These are phyloP conservation scores for Pseudomyrmex flavicornis DNA, from an alignment of 1,140 invertebrate species.

Conservation along the genomic window DNA sequence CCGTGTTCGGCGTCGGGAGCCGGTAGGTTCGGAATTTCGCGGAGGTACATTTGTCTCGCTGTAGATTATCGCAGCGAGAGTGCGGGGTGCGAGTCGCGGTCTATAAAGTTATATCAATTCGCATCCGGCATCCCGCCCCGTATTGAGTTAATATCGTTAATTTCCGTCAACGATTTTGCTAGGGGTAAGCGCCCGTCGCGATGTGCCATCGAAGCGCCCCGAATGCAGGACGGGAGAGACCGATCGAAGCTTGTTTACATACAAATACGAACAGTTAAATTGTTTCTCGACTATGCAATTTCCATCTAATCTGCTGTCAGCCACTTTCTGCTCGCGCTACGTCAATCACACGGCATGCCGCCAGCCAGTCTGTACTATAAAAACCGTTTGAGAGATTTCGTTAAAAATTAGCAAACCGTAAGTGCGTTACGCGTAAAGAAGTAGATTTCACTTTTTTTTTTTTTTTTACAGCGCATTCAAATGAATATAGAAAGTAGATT, in stretches of 20 bases:
- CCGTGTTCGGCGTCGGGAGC: conserved; percentile 22
- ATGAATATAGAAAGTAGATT: background rate
- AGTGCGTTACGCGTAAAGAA: background rate
- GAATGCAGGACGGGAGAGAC: background rate
- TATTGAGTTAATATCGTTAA: conserved; percentile 77
- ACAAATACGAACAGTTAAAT: conserved; percentile 68
- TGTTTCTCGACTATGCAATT: conserved; percentile 58
- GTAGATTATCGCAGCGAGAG: conserved; percentile 36
- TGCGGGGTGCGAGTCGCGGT: conserved; percentile 42
- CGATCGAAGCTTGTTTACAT: conserved; percentile 72
- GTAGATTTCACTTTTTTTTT: background rate
- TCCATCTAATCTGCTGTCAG: conserved; percentile 59
- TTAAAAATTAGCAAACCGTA: background rate
- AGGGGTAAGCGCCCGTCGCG: conserved; percentile 52
- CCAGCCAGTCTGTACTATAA: background rate
- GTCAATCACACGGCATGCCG: conserved; percentile 39
- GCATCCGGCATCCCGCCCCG: conserved; percentile 50
- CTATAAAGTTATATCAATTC: conserved; percentile 76
- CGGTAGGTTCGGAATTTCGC: conserved; percentile 54
- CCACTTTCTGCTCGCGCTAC: conserved; percentile 59
- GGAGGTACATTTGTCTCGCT: conserved; percentile 71
- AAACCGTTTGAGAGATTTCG: background rate
- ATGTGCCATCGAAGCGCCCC: background rate
- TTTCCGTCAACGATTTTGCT: conserved; percentile 72
- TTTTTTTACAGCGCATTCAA: background rate